Evolutionary conservation across 2,888 invertebrate genomes (phyloP), one percentile per base, ranked within the genome.

Genomic region (Stenolophus ochropezus): DNA sequence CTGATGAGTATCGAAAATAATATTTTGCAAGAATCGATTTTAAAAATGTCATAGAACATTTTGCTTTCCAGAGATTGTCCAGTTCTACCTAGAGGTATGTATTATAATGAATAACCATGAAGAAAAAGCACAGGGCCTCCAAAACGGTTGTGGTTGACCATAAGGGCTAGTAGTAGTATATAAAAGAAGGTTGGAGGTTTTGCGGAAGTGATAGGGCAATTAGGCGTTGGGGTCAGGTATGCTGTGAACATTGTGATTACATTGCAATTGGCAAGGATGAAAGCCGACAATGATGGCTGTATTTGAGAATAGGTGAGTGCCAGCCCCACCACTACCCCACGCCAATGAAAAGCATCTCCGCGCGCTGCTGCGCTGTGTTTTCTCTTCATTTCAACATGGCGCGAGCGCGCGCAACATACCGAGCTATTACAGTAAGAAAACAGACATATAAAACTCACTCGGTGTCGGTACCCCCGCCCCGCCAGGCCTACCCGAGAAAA

Each of bases 351-450:
- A 86, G 85, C 86, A 58, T 79, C 76, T 76, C 82, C 76, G 33
- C 65, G 20, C 65, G 16, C 33, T 56, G n/a, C n/a, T 27, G 65
- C 75, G 86, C 84, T 86, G 86, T 88, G 88, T 88, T 88, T 87
- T 88, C 89, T 88, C 88, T 88, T 88, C 89, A 88, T 88, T 88
- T 88, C 88, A 88, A 86, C 86, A 87, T 87, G 87, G 87, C 87
- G 89, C 89, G 87, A 87, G 89, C 89, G 89, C 89, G 87, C 87
- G 89, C 89, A 88, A 88, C 88, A 87, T 87, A 87, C 88, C 89
- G 88, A 90, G 90, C 90, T 90, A 90, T 90, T 90, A 90, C 90
- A 90, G 90, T 90, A 90, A 90, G 90, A 90, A 90, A 90, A 90
- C 90, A 90, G 90, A 90, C 90, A 90, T 90, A 90, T 90, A 90